Base-by-base conservation (phyloP, 2,888 invertebrate species). In the Cerastis leucographa region DNA sequence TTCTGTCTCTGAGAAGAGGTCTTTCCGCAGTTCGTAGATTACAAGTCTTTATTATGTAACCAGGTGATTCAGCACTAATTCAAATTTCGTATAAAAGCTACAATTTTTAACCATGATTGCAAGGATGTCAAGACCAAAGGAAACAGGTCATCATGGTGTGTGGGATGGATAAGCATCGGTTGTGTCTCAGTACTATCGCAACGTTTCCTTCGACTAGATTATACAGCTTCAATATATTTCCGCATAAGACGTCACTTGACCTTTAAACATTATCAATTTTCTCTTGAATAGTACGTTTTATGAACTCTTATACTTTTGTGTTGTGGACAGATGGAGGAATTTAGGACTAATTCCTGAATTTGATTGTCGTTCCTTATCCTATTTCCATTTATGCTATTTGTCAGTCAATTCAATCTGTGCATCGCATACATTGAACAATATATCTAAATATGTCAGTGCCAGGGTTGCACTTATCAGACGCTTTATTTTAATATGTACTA, bases 381-480 rank as follows among this genome's bases (percentile, higher is more conserved):
- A 40, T 8, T n/a, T 17, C 7, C 17, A 14, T 42, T n/a, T 5
- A 8, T n/a, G n/a, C 17, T 17, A 8, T 42, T 22, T 42, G 1
- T 42, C 9, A 62, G 29, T 17, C 2, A 44, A 46, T 61, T 35
- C 4, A 19, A 56, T 3, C 49, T 35, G 9, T 65, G n/a, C 11
- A 75, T 56, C 25, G 9, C 46, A 25, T 59, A 12, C 49, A 49
- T 22, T n/a, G 5, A 73, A 40, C n/a, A 62, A 64, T 69, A 46
- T 71, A 69, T 71, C 42, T 75, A 87, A 86, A 86, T 88, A 80
- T 89, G 88, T 87, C 90, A 90, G 81, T 89, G 89, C 84, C 89
- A 90, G 80, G 89, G 89, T 68, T 87, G 74, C 80, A 77, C 71
- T 88, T 90, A 88, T 88, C 87, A 85, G 76, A 83, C 81, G 66